Conservation (phyloP, 2,113 vertebrate genomes). For the Brachypteracias leptosomus region DNA sequence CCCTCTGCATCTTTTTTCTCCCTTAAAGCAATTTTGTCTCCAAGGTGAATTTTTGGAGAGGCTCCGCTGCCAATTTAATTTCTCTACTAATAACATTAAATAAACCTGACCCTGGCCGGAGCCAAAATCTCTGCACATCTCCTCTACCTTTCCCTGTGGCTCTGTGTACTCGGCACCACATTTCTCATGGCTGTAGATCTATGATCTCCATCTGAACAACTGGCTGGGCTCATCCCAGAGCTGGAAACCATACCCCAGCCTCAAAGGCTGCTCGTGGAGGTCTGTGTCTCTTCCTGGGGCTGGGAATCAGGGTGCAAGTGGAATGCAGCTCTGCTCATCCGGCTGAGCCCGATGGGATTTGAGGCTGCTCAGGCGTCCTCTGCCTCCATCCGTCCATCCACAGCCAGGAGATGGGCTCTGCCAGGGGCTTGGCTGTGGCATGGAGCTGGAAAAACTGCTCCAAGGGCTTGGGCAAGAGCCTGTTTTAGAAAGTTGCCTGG, state of each 20-base stretch:
- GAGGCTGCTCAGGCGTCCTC: not conserved
- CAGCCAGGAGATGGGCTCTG: not conserved
- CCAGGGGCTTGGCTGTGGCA: not conserved
- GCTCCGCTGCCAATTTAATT: not conserved
- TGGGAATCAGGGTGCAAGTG: not conserved
- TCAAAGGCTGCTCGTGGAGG: not conserved
- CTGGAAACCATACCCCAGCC: not conserved
- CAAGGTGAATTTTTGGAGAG: not conserved
- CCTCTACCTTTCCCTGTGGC: not conserved
- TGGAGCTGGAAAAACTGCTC: slow-evolving; percentile 41
- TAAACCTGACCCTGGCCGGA: not conserved
- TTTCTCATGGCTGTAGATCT: not conserved
- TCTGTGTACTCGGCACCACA: not conserved
- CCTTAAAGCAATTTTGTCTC: not conserved
- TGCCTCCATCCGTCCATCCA: not conserved
- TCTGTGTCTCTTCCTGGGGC: not conserved
- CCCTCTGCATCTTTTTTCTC: not conserved
- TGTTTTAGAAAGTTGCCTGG: slow-evolving; percentile 44
- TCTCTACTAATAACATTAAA: not conserved
- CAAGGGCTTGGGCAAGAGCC: slow-evolving; percentile 37
- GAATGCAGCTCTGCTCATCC: not conserved
- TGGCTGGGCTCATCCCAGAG: not conserved
- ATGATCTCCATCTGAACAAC: not conserved
- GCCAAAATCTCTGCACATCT: not conserved
- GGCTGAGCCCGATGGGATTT: not conserved